phyloP scores from a whole-genome alignment of 2,888 invertebrate genomes.

The Deroplatys truncata region DNA sequence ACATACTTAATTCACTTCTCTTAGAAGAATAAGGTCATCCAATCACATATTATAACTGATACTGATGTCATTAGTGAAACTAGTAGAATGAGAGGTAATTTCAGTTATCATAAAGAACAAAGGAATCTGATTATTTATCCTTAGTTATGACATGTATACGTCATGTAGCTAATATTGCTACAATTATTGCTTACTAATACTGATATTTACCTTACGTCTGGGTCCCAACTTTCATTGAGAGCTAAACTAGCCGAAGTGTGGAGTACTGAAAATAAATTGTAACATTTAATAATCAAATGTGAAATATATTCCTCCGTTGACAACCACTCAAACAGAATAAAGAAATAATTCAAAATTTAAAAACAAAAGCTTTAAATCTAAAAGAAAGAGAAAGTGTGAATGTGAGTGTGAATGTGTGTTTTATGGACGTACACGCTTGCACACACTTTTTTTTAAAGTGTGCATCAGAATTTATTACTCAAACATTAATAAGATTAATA shows the following conservation, averaged over 20 bases:
- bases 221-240: conserved; percentile 97
- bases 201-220: conserved; percentile 67
- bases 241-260: conserved; percentile 97
- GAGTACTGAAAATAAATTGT: conserved; percentile 67
- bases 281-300: conserved; percentile 1
- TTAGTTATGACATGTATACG: neutral
- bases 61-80: neutral
- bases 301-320: neutral
- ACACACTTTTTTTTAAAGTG: too few species aligned
- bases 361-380: neutral
- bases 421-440: too few species aligned
- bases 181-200: conserved; percentile 2
- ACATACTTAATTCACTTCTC: neutral
- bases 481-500: too few species aligned
- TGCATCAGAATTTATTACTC: too few species aligned
- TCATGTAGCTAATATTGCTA: neutral
- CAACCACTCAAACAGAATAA: neutral
- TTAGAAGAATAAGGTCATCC: neutral
- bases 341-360: neutral
- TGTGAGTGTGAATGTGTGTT: too few species aligned
- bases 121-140: neutral
- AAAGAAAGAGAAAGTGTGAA: neutral
- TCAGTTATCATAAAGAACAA: neutral
- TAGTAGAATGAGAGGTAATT: neutral
- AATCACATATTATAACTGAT: neutral